Base-by-base conservation (phyloP, 2,797 vertebrate genomes). In the Fratercula arctica region DNA sequence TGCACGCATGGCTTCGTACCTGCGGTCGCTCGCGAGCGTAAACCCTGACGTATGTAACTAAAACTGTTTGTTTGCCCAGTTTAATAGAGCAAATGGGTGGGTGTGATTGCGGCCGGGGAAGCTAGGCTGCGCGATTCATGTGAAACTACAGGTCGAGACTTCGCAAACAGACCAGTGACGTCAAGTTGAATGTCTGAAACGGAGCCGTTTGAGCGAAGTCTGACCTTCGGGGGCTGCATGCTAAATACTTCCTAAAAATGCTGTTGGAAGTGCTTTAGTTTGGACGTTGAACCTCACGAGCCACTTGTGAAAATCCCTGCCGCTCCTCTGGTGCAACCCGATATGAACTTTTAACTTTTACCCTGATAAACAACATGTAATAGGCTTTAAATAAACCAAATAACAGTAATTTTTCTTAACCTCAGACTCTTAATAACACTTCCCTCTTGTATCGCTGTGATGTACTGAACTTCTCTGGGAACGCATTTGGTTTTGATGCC, bases 391-490 rank as follows among this genome's bases (percentile, higher is more conserved):
- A 92, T 64, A 70, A 93, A 79, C 33, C 60, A 70, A 93, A 91
- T 70, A 85, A 82, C 75, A 85, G 95, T 68, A 41, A 89, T 94
- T 95, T 87, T 61, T 69, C 48, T 59, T 91, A 28, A 72, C 82
- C 87, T 92, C 82, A n/a, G 93, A 29, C 89, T 95, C 79, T 45
- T 61, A 78, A 77, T 78, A 48, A 50, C 56, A 10, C 78, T 90
- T 56, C 60, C 90, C 48, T 28, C 81, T 57, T 5, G 31, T 29
- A 19, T 41, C 1, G 2, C 53, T 48, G 56, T 63, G 89, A 31
- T 43, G 16, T 1, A 2, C 68, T 77, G 78, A 80, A 43, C 85
- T 50, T 69, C 10, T 1, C 53, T 18, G 48, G 35, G 87, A 28
- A 67, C 13, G 85, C 67, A 2, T 69, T 79, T 53, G 59, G 50